Conservation (phyloP, 2,797 vertebrate genomes). For the Sebastes melanostomus region DNA sequence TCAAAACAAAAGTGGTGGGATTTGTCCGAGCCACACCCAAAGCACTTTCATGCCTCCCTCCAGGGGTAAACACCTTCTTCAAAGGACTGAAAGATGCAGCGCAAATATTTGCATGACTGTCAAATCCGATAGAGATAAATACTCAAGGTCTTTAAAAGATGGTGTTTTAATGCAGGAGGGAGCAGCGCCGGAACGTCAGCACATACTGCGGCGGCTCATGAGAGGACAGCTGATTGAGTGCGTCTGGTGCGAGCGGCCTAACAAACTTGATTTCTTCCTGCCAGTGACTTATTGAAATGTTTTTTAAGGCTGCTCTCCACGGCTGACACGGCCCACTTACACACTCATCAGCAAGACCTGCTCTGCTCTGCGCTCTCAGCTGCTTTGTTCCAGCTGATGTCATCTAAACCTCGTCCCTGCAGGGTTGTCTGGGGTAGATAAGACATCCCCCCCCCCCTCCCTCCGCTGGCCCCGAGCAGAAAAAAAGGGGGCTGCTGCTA, state of each 20-base stretch:
- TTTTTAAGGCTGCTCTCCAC: slow-evolving; percentile 51
- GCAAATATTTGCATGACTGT: slow-evolving; percentile 59
- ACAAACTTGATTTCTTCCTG: slow-evolving; percentile 45
- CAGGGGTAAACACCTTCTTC: slow-evolving; percentile 38
- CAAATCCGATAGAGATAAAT: slow-evolving; percentile 35
- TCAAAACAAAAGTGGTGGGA: slow-evolving; percentile 6
- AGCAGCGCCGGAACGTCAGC: slow-evolving; percentile 23
- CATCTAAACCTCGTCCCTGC: slow-evolving; percentile 84
- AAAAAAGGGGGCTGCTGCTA: slow-evolving; percentile 73
- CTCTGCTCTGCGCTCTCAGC: slow-evolving; percentile 82
- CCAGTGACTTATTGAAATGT: slow-evolving; percentile 69
- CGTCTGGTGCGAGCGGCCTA: slow-evolving; percentile 24
- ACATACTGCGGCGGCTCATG: slow-evolving; percentile 16
- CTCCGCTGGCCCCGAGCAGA: slow-evolving; percentile 61
- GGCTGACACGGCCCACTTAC: slow-evolving; percentile 82
- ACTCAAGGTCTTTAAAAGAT: slow-evolving; percentile 33
- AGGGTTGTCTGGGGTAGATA: slow-evolving; percentile 82
- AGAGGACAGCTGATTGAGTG: slow-evolving; percentile 46
- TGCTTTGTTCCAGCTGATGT: slow-evolving; percentile 89
- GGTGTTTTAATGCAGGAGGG: slow-evolving; percentile 15
- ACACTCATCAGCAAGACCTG: slow-evolving; percentile 78
- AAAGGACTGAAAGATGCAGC: slow-evolving; percentile 28
- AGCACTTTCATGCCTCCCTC: slow-evolving; percentile 19
- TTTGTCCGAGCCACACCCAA: slow-evolving; percentile 36
- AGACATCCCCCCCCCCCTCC: slow-evolving; percentile 62